Percentiles rank a stretch among this genome's conserved stretches.
These are phyloP conservation scores for Noctilio leporinus DNA, from an alignment of 2,113 vertebrate genomes.

Conservation along the genomic window DNA sequence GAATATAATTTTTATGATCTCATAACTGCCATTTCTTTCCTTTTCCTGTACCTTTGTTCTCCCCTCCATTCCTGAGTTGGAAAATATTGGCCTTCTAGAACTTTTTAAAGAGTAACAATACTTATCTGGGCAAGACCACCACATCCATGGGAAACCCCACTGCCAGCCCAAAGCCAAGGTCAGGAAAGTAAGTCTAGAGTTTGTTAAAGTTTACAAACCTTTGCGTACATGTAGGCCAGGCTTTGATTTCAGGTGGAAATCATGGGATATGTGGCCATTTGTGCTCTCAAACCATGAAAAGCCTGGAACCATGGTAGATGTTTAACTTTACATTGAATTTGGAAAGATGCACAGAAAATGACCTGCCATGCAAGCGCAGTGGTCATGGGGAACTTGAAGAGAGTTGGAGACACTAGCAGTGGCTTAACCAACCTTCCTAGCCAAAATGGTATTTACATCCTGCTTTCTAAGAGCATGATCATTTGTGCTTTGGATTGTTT, in stretches of 20 bases:
- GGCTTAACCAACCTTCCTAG: not conserved
- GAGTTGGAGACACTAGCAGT: not conserved
- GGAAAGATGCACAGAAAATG: not conserved
- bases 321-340: not conserved
- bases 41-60: not conserved
- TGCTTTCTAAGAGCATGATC: not conserved
- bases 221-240: not conserved
- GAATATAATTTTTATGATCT: not conserved
- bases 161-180: not conserved
- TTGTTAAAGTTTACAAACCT: not conserved
- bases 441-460: not conserved
- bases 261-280: not conserved
- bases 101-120: not conserved
- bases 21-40: not conserved
- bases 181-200: not conserved
- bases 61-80: not conserved
- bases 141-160: not conserved
- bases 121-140: not conserved
- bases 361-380: accelerated
- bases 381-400: not conserved
- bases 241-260: not conserved
- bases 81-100: not conserved
- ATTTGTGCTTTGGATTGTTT: not conserved
- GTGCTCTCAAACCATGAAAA: not conserved
- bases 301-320: not conserved